Base-by-base conservation (phyloP, 92 coral and sea anemone genomes). In the Actinostola sp. region DNA sequence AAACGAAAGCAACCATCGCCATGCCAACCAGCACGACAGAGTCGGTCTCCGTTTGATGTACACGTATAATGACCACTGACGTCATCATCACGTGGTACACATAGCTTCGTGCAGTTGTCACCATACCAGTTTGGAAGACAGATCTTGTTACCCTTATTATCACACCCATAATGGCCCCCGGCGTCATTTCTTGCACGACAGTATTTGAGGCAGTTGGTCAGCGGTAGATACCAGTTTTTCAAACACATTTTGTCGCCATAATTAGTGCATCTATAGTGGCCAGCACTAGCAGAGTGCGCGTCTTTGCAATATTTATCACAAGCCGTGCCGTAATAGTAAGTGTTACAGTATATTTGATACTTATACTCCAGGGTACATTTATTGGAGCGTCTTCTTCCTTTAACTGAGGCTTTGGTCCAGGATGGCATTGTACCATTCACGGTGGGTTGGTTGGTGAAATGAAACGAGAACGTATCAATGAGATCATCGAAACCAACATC, bases 41-140 rank as follows among this genome's bases (percentile, higher is more conserved):
- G 45, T 56, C 52, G 46, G 31, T 75, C 80, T 24, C 93, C 93
- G 25, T 77, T 42, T 17, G 82, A 56, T 26, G 82, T 58, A 62
- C 97, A 92, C 17, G 81, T 73, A 71, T 70, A 92, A 67, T 92
- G 94, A 16, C 97, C 97, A 7, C 66, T 45, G 36, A 11, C 50
- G 48, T 80, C 90, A 53, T 70, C 66, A 35, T 85, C 67, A 36
- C 39, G 79, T 1, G 88, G 72, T 23, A 45, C 52, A 53, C 97
- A 91, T 35, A 59, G 72, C 4, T 41, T 56, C 15, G 70, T 63
- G 30, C 94, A 92, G 42, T 63, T 30, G 2, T n/a, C 19, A 0
- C 86, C 86, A 69, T 65, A 75, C 90, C 90, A 85, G 17, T 70
- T 59, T n/a, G 5, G 16, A 25, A 41, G 41, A 34, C 91, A 86